Base-by-base conservation (phyloP, 1,140 invertebrate genomes). In the Aplysia californica region DNA sequence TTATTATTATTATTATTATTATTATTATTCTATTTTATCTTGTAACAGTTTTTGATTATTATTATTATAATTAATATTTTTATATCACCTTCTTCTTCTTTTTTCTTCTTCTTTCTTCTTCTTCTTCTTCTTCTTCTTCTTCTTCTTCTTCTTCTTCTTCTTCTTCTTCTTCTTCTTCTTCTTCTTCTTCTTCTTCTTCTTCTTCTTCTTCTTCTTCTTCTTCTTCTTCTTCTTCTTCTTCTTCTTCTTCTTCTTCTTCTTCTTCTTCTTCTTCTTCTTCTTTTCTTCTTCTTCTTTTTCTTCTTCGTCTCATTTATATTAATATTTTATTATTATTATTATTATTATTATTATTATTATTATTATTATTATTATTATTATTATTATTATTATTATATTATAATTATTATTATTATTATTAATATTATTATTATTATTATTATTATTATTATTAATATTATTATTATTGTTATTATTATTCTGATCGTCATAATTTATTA, bases 231-330 rank as follows among this genome's bases (percentile, higher is more conserved):
- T 61, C 29, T 26, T 26, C 29, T 26, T 26, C 10, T 20, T 26
- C 10, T 61, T 26, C 26, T 61, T 26, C 58, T 20, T 61, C 58
- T 61, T 26, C 58, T 61, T 26, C 26, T 61, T 26, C 26, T 61
- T 61, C 58, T 61, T 61, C 58, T 61, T 61, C 58, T 26, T 61
- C 26, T 61, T 61, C 15, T 61, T 61, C 15, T 61, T 20, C 26
- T 61, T 61, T 26, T 61, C 29, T 61, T 26, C 29, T 61, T 26
- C 10, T 20, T 6, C 10, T 61, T 26, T 15, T 61, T 6, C 29
- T 61, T 26, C 26, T 61, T 26, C 29, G 6, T 26, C 26, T 61
- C 15, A 21, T 61, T 26, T 61, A 18, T 26, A 18, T 61, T 6
- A 10, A 18, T 6, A 18, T 61, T 6, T 61, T 20, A 10, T 61